Evolutionary conservation across 2,888 invertebrate genomes (phyloP).

Genomic region (Brassicogethes aeneus): DNA sequence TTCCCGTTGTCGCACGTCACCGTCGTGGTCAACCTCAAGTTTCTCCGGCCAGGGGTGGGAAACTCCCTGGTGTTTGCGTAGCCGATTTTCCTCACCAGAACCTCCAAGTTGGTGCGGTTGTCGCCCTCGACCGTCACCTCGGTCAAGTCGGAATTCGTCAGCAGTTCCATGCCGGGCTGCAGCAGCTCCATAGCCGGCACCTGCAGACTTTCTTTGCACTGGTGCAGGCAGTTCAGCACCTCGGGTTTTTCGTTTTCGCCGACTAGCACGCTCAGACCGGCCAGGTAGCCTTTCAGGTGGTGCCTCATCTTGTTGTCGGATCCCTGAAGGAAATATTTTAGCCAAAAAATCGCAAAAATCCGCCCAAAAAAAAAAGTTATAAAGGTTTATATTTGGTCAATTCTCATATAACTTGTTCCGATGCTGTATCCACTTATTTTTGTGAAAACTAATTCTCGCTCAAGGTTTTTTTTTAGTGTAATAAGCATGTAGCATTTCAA

Average conservation of each 20-base stretch:
- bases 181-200: slow-evolving; percentile 66
- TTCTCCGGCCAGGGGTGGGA: slow-evolving; percentile 92
- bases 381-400: too few relatives aligned
- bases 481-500: too few relatives aligned
- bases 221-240: slow-evolving; percentile 68
- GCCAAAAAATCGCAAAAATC: not conserved
- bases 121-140: slow-evolving; percentile 89
- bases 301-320: slow-evolving; percentile 87
- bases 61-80: slow-evolving; percentile 87
- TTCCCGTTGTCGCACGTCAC: slow-evolving; percentile 68
- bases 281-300: slow-evolving; percentile 80
- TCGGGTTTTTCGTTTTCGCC: slow-evolving; percentile 66
- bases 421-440: too few relatives aligned
- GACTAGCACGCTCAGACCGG: slow-evolving; percentile 71
- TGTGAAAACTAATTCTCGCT: too few relatives aligned
- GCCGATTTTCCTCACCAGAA: slow-evolving; percentile 73
- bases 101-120: slow-evolving; percentile 84
- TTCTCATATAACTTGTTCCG: too few relatives aligned
- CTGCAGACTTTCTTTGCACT: slow-evolving; percentile 73
- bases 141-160: slow-evolving; percentile 68
- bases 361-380: not conserved
- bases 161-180: slow-evolving; percentile 69
- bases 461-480: too few relatives aligned
- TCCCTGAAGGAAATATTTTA: slow-evolving; percentile 39
- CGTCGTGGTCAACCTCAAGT: slow-evolving; percentile 71